These are phyloP conservation scores for Acestrorhynchus altus DNA, from an alignment of 2,797 vertebrate species.

Conservation along the genomic window DNA sequence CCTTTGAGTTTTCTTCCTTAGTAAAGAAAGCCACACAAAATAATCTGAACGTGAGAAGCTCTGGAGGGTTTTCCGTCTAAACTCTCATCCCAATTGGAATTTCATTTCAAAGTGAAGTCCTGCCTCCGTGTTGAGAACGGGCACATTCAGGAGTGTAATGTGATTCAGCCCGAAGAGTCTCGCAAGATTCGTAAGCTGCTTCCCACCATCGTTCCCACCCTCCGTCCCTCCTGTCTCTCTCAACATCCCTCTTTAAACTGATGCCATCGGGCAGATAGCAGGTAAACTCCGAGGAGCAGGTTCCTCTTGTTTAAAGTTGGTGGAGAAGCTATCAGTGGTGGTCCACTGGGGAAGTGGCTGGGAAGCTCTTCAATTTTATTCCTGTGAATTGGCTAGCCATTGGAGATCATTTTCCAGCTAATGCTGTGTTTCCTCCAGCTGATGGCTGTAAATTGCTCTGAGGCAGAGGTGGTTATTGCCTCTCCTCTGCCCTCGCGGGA, in stretches of 20 bases:
- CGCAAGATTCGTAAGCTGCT: slow-evolving; percentile 4
- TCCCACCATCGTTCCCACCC: not conserved
- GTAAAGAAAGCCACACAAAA: not conserved
- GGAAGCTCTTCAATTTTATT: slow-evolving; percentile 57
- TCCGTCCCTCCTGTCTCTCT: not conserved
- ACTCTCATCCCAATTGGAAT: slow-evolving; percentile 45
- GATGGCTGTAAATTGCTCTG: slow-evolving; percentile 62
- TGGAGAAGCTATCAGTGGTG: slow-evolving; percentile 32
- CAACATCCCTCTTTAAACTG: slow-evolving; percentile 34
- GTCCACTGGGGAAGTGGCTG: slow-evolving; percentile 15
- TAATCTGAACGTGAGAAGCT: slow-evolving; percentile 2
- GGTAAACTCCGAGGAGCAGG: slow-evolving; percentile 14
- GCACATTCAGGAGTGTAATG: slow-evolving; percentile 20
- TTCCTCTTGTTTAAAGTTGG: slow-evolving; percentile 36
- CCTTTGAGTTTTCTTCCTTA: not conserved
- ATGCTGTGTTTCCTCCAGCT: slow-evolving; percentile 56
- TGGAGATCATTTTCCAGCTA: slow-evolving; percentile 57
- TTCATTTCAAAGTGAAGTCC: slow-evolving; percentile 25
- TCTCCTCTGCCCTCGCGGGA: slow-evolving; percentile 40
- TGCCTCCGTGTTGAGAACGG: slow-evolving; percentile 40
- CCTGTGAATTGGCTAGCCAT: slow-evolving; percentile 56
- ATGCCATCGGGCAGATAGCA: slow-evolving; percentile 23
- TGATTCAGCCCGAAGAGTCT: slow-evolving; percentile 43
- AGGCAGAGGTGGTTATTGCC: slow-evolving; percentile 53
- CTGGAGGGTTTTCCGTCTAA: slow-evolving; percentile 6